These are phyloP conservation scores for Drosophila seclusa DNA, from an alignment of 2,888 invertebrate genomes.

Conservation along the genomic window DNA sequence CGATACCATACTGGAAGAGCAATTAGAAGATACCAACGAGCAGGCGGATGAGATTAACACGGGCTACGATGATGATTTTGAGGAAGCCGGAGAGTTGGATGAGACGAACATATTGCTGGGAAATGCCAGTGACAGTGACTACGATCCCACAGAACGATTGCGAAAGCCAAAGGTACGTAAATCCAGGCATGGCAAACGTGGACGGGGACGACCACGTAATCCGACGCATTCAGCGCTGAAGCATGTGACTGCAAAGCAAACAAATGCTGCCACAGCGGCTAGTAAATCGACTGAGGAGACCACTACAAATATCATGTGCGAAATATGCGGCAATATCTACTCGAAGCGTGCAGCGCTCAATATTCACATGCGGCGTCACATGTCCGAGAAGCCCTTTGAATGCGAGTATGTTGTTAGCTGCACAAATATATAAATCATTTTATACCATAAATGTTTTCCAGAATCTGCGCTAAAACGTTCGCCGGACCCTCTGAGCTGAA, in stretches of 20 bases:
- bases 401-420: slow-evolving; percentile 79
- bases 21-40: slow-evolving; percentile 58
- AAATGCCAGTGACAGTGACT: slow-evolving; percentile 70
- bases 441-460: slow-evolving; percentile 23
- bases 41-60: slow-evolving; percentile 33
- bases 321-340: slow-evolving; percentile 84
- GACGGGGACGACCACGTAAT: slow-evolving; percentile 65
- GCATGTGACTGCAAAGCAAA: slow-evolving; percentile 15
- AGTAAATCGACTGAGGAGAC: slow-evolving; percentile 58
- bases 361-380: slow-evolving; percentile 84
- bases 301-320: slow-evolving; percentile 81
- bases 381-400: slow-evolving; percentile 83
- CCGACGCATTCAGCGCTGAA: slow-evolving; percentile 23
- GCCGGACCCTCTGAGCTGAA: slow-evolving; percentile 84
- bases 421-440: not conserved
- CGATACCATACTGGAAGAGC: slow-evolving; percentile 66
- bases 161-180: slow-evolving; percentile 67
- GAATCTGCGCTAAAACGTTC: slow-evolving; percentile 82
- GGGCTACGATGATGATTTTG: slow-evolving; percentile 41
- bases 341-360: slow-evolving; percentile 82
- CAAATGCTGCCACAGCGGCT: not conserved
- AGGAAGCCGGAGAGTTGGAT: slow-evolving; percentile 38
- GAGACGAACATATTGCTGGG: slow-evolving; percentile 53
- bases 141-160: slow-evolving; percentile 62
- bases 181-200: slow-evolving; percentile 56